Conservation (phyloP, 2,888 invertebrate species). For the Synergus itoensis region DNA sequence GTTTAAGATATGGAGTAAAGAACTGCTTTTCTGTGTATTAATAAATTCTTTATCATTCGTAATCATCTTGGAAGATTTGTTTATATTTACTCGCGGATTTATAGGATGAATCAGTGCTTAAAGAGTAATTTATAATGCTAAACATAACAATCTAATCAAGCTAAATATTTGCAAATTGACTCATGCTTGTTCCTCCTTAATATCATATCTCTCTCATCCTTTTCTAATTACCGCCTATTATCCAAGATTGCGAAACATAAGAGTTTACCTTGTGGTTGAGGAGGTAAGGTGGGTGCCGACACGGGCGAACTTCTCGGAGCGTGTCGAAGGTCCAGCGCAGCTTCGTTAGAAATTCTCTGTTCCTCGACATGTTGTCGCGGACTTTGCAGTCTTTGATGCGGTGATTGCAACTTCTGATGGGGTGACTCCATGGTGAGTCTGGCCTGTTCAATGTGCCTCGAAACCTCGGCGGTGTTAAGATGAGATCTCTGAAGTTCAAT, state of each 20-base stretch:
- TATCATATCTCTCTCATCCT: not conserved
- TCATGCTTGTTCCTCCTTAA: not conserved
- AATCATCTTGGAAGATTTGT: not conserved
- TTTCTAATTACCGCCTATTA: not conserved
- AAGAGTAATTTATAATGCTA: not conserved
- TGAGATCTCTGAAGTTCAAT: slow-evolving; percentile 71
- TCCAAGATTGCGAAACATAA: not conserved
- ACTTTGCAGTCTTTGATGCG: slow-evolving; percentile 73
- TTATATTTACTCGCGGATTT: not conserved
- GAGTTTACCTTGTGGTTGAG: slow-evolving; percentile 70
- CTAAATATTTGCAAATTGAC: not conserved
- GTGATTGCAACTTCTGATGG: slow-evolving; percentile 72
- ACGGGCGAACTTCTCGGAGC: slow-evolving; percentile 72
- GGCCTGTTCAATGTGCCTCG: slow-evolving; percentile 72
- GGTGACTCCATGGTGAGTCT: slow-evolving; percentile 74
- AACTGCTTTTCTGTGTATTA: not conserved
- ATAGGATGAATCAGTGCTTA: not conserved
- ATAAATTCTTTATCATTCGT: not conserved
- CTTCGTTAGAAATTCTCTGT: slow-evolving; percentile 67
- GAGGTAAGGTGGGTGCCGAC: slow-evolving; percentile 67
- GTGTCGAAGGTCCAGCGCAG: slow-evolving; percentile 73
- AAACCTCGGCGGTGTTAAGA: slow-evolving; percentile 67
- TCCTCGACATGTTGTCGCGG: slow-evolving; percentile 72
- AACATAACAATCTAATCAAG: not conserved
- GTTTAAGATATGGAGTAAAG: not conserved